Conservation (phyloP, 2,888 invertebrate species). For the Dolomedes plantarius region DNA sequence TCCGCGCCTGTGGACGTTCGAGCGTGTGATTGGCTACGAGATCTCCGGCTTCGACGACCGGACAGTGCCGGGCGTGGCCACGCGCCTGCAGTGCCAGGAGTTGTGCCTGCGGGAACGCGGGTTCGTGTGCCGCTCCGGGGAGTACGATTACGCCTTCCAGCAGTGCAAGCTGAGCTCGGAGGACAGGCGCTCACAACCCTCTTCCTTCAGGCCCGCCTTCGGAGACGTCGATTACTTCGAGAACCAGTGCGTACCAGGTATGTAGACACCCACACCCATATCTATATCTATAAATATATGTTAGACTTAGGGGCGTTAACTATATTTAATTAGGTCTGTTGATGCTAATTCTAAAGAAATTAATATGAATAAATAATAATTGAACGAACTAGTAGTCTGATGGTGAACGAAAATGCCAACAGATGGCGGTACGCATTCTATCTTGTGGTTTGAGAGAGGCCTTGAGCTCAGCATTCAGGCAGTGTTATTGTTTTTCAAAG, state of each 20-base stretch:
- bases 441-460: too few species aligned
- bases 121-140: conserved; percentile 80
- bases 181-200: conserved; percentile 82
- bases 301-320: too few species aligned
- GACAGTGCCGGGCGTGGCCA: conserved; percentile 81
- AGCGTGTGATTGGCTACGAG: conserved; percentile 85
- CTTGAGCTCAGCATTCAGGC: too few species aligned
- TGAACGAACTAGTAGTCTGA: too few species aligned
- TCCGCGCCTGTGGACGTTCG: conserved; percentile 85
- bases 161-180: conserved; percentile 84
- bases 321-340: too few species aligned
- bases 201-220: conserved; percentile 80
- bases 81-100: conserved; percentile 84
- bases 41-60: conserved; percentile 83
- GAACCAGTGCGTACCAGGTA: conserved; percentile 82
- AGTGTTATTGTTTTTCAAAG: too few species aligned
- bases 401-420: too few species aligned
- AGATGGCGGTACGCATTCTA: too few species aligned
- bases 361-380: too few species aligned
- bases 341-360: too few species aligned
- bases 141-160: conserved; percentile 78
- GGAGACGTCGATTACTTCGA: conserved; percentile 88
- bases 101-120: conserved; percentile 80
- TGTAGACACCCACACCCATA: not conserved
- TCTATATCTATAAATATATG: too few species aligned